These are phyloP conservation scores for Boulengeromyrus knoepffleri DNA, from an alignment of 2,113 vertebrate species.

Conservation along the genomic window DNA sequence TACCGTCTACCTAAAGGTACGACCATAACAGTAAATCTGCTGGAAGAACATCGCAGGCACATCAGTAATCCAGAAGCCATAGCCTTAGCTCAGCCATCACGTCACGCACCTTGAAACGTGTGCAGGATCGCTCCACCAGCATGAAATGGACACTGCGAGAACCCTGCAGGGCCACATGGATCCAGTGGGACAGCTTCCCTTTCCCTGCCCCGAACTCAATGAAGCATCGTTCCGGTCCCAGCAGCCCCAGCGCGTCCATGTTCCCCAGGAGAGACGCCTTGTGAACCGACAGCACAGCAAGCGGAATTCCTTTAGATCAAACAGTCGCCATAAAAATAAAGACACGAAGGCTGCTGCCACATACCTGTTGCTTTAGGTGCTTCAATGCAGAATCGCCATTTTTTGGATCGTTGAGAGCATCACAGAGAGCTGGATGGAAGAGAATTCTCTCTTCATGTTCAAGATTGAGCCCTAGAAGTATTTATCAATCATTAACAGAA, in stretches of 20 bases:
- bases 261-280: slow-evolving; percentile 92
- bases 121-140: slow-evolving; percentile 84
- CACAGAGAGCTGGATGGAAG: slow-evolving; percentile 69
- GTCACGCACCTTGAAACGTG: slow-evolving; percentile 80
- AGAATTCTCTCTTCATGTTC: slow-evolving; percentile 59
- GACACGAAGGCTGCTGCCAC: not conserved
- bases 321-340: not conserved
- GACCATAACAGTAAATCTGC: not conserved
- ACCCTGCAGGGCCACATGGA: slow-evolving; percentile 74
- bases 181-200: slow-evolving; percentile 94
- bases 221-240: slow-evolving; percentile 75
- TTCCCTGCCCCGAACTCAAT: slow-evolving; percentile 92
- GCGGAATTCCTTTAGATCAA: not conserved
- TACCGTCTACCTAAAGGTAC: slow-evolving; percentile 80
- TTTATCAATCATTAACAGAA: not conserved
- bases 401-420: slow-evolving; percentile 76
- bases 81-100: not conserved
- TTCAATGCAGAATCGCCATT: slow-evolving; percentile 86
- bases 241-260: slow-evolving; percentile 77
- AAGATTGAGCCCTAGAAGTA: slow-evolving; percentile 57
- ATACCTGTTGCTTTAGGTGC: slow-evolving; percentile 92
- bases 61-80: not conserved
- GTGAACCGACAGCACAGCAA: not conserved
- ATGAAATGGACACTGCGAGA: slow-evolving; percentile 70
- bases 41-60: not conserved